Base-by-base conservation (phyloP, 2,113 vertebrate genomes). In the Ciconia maguari region DNA sequence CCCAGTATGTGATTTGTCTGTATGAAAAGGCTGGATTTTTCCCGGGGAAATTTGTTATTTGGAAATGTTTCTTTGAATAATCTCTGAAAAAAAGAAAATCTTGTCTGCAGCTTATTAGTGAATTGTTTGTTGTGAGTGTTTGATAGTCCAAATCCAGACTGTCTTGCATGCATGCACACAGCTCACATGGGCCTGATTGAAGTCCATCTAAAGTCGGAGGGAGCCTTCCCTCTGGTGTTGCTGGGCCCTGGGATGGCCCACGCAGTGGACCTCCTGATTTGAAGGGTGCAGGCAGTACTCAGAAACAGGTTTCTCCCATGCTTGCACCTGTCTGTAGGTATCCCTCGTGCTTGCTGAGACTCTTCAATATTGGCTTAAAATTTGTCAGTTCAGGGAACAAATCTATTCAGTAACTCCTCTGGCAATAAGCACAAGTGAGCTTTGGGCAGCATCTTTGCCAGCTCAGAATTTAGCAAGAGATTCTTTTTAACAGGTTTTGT, bases 21-120 rank as follows among this genome's bases (percentile, higher is more conserved):
- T 76, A 46, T 52, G 71, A 88, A 85, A 88, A 93, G 41, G 30
- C 46, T 80, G 61, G 29, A 44, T 82, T 92, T 93, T 92, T 94
- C 62, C 82, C 75, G 66, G 72, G 66, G 46, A 81, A 94, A 62
- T 22, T 87, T 76, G 25, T 38, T 70, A 65, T 90, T 88, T 93
- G 48, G 48, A 83, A 90, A n/a, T 1, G 4, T 8, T 61, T 44
- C 54, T 83, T 61, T 55, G 1, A 36, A 64, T 51, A 75, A 71
- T 51, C 32, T 85, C 70, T 54, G 17, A 58, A 36, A n/a, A 80
- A 74, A 78, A 52, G 19, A 38, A 91, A 77, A 77, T 60, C 34
- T 64, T 36, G 6, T 90, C 90, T 97, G 82, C 48, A 90, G 85
- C 27, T 92, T 92, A 69, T 92, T 92, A 92, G 41, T 61, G 75